A percentile compares a stretch with the other conserved stretches of the same genome.
phyloP scores from a whole-genome alignment of 2,113 vertebrate species.

The Falco punctatus region DNA sequence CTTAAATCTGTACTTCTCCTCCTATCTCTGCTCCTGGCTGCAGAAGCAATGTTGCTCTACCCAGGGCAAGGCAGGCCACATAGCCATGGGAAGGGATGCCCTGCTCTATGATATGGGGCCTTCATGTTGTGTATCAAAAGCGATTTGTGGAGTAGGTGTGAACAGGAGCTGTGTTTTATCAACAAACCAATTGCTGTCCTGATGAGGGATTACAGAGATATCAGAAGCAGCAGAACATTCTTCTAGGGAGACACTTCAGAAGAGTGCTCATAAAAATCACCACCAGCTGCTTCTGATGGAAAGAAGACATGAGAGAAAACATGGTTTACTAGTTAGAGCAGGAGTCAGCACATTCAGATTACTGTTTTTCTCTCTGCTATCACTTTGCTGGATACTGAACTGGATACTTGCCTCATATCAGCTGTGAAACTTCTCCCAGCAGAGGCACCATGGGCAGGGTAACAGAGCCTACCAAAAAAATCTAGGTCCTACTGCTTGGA shows the following conservation, averaged over 20 bases:
- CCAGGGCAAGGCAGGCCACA: not conserved
- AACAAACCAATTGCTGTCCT: not conserved
- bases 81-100: not conserved
- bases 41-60: not conserved
- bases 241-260: not conserved
- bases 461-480: not conserved
- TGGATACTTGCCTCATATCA: not conserved
- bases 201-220: not conserved
- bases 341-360: not conserved
- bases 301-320: not conserved
- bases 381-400: not conserved
- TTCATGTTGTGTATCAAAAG: not conserved
- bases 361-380: not conserved
- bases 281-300: not conserved
- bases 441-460: not conserved
- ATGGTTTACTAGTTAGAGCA: not conserved
- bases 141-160: constrained; percentile 13
- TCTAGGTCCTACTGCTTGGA: not conserved
- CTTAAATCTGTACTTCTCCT: not conserved
- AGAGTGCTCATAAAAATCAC: not conserved
- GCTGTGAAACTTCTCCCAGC: not conserved
- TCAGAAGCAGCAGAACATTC: not conserved
- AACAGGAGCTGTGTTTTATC: constrained; percentile 33
- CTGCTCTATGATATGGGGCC: not conserved
- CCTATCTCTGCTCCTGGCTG: not conserved